A percentile compares a stretch with the other conserved stretches of the same genome.
phyloP scores from a whole-genome alignment of 2,797 vertebrate species.

The Sciaenops ocellatus region DNA sequence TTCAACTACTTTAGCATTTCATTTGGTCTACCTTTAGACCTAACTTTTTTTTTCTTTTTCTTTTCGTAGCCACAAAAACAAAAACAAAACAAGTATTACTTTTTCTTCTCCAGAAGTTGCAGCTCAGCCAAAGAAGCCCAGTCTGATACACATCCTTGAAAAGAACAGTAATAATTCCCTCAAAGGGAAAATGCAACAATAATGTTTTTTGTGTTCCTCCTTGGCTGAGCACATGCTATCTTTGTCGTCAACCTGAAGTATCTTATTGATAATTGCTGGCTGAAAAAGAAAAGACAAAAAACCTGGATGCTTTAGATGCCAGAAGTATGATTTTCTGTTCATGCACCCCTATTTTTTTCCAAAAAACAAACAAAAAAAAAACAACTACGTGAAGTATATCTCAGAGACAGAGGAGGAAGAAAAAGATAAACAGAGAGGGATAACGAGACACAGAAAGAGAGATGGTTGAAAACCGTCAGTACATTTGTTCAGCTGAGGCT shows the following conservation, averaged over 20 bases:
- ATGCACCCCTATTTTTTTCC: neutral
- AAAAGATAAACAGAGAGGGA: conserved; percentile 1
- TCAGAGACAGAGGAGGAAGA: neutral
- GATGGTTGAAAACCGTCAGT: fast-evolving
- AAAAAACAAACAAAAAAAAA: neutral
- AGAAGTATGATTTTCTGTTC: conserved; percentile 2
- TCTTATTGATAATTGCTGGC: neutral
- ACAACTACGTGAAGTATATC: neutral
- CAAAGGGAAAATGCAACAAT: neutral
- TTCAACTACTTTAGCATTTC: too few relatives aligned
- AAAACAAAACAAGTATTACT: too few relatives aligned
- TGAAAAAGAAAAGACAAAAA: neutral
- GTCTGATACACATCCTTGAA: too few relatives aligned
- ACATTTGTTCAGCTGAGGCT: conserved; percentile 56
- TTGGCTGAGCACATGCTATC: conserved; percentile 1
- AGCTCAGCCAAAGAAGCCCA: too few relatives aligned
- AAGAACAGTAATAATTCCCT: neutral
- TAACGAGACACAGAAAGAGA: neutral
- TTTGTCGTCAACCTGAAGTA: conserved; percentile 7
- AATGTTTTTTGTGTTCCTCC: neutral
- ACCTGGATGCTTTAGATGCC: neutral
- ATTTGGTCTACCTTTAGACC: too few relatives aligned
- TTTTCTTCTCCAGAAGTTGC: too few relatives aligned
- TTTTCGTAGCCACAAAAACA: too few relatives aligned
- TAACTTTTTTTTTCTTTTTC: too few relatives aligned